Conservation (phyloP, 2,797 vertebrate species). For the Enteromius trimaculatus region DNA sequence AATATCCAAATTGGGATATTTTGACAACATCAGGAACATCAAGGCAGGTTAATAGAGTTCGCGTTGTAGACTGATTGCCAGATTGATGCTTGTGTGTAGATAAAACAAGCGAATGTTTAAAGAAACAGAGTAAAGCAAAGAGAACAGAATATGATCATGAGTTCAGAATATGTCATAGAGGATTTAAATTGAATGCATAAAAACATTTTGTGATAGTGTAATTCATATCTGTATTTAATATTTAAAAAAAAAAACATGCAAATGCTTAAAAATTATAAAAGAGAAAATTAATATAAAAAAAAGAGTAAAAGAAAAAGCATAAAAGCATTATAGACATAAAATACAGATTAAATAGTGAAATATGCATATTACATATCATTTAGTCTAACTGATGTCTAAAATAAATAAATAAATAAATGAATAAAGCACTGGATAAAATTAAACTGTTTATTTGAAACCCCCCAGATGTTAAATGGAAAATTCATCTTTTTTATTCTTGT, state of each 20-base stretch:
- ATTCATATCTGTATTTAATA: not conserved
- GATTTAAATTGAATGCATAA: not conserved
- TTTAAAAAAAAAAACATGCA: too few species aligned
- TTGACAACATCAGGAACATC: not conserved
- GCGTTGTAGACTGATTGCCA: not conserved
- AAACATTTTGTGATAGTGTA: not conserved
- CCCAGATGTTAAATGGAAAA: not conserved
- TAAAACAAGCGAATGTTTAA: not conserved
- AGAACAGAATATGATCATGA: not conserved
- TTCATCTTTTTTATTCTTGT: not conserved
- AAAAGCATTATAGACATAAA: not conserved
- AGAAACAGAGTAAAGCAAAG: not conserved
- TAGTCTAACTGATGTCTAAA: not conserved
- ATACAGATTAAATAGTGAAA: not conserved
- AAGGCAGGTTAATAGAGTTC: not conserved
- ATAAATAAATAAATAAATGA: not conserved
- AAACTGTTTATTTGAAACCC: not conserved
- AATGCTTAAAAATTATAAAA: too few species aligned
- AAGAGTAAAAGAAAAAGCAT: too few species aligned
- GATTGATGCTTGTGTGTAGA: not conserved
- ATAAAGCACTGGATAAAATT: not conserved
- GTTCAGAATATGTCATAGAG: not conserved
- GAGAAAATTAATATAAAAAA: too few species aligned
- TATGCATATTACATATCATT: not conserved
- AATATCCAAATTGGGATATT: not conserved